phyloP scores from a whole-genome alignment of 2,888 invertebrate species.

The Eremobia ochroleuca region DNA sequence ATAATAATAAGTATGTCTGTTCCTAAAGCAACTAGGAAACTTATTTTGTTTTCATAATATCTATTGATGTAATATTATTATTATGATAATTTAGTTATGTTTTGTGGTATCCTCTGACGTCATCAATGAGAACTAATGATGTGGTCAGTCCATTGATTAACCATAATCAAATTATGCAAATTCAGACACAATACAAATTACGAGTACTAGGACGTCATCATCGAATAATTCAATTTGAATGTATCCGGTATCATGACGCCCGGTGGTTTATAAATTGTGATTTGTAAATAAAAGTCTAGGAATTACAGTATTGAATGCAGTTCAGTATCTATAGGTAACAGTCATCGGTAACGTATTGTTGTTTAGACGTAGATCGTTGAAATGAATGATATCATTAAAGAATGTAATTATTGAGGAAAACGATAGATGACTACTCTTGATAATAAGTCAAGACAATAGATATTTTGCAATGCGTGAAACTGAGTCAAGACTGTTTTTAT shows the following conservation, averaged over 20 bases:
- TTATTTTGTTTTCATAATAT: neutral
- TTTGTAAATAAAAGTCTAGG: constrained; percentile 44
- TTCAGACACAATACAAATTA: constrained; percentile 20
- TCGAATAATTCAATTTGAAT: constrained; percentile 38
- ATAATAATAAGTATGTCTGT: too few relatives aligned
- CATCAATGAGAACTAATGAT: neutral
- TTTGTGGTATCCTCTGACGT: constrained; percentile 9
- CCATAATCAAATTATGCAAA: neutral
- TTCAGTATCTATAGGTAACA: neutral
- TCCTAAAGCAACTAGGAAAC: neutral
- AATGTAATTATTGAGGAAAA: constrained; percentile 28
- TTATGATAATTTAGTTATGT: neutral
- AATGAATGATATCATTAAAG: neutral
- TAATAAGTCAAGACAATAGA: constrained; percentile 6
- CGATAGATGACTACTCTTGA: too few relatives aligned
- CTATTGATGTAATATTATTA: neutral
- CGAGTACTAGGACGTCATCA: neutral
- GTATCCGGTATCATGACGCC: neutral
- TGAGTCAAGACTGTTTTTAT: neutral
- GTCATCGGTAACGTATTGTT: constrained; percentile 34
- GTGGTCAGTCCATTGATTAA: constrained; percentile 7
- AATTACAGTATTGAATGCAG: constrained; percentile 16
- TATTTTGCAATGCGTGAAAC: constrained; percentile 9
- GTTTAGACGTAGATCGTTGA: neutral
- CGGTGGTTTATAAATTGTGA: constrained; percentile 23